Percentiles rank a stretch among this genome's conserved stretches.
Conservation (phyloP, 2,797 vertebrate genomes). For the Phylloscopus collybita region DNA sequence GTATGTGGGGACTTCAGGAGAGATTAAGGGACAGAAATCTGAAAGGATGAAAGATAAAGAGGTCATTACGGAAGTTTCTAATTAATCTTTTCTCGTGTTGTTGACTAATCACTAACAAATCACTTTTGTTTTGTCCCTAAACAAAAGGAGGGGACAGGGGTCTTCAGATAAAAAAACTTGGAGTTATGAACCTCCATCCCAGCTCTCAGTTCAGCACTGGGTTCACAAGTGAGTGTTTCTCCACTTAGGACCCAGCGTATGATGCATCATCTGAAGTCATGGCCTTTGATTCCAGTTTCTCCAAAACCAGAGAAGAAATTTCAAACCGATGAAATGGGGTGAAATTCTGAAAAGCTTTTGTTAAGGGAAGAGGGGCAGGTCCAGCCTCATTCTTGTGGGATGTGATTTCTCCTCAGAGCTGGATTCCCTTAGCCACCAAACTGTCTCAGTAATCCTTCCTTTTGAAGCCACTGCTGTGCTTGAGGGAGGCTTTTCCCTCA, state of each 20-base stretch:
- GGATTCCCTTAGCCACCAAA: neutral
- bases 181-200: neutral
- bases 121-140: too few relatives aligned
- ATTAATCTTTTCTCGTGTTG: neutral
- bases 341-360: neutral
- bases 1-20: neutral
- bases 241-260: too few relatives aligned
- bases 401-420: neutral
- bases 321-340: neutral
- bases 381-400: neutral
- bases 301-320: neutral
- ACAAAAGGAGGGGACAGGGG: too few relatives aligned
- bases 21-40: neutral
- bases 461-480: neutral
- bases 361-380: neutral
- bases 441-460: neutral
- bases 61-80: neutral
- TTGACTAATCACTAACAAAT: neutral
- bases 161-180: neutral
- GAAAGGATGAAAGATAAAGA: neutral
- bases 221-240: neutral
- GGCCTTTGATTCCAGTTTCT: neutral
- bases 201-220: neutral
- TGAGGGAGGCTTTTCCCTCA: neutral
- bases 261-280: neutral